Conservation (phyloP, 1,140 invertebrate species). For the Euborellia annulipes region DNA sequence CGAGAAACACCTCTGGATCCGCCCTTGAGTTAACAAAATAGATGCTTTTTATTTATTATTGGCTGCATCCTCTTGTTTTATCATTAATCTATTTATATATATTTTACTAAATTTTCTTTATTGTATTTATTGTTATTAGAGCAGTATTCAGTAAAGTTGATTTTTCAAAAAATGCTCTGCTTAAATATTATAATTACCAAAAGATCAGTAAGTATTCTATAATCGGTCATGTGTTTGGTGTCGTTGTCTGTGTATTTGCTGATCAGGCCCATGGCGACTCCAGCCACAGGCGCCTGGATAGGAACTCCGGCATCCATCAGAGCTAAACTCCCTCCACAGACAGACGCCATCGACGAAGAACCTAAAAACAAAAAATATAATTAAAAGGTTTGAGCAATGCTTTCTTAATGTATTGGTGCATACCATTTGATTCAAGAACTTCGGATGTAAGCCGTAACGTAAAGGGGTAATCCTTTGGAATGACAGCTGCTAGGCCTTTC, state of each 20-base stretch:
- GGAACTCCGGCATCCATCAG: slow-evolving; percentile 91
- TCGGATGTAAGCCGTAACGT: slow-evolving; percentile 84
- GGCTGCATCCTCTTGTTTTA: too few relatives aligned
- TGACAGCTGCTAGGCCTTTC: slow-evolving; percentile 62
- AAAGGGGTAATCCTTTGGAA: slow-evolving; percentile 76
- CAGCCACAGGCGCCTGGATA: slow-evolving; percentile 65
- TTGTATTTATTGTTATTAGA: too few relatives aligned
- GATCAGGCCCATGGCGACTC: slow-evolving; percentile 86
- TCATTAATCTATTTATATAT: too few relatives aligned
- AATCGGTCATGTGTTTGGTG: slow-evolving; percentile 50
- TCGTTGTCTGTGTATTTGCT: slow-evolving; percentile 31
- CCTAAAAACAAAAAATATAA: slow-evolving; percentile 28
- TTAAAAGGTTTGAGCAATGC: too few relatives aligned
- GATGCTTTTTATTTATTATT: too few relatives aligned
- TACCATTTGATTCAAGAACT: slow-evolving; percentile 96
- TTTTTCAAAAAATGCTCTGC: too few relatives aligned
- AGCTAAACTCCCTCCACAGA: slow-evolving; percentile 89
- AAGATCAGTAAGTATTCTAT: slow-evolving; percentile 82
- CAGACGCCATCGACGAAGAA: slow-evolving; percentile 95
- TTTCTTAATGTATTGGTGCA: slow-evolving; percentile 16
- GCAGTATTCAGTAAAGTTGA: too few relatives aligned
- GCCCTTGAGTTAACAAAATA: too few relatives aligned
- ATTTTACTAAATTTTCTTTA: too few relatives aligned
- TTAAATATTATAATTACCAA: slow-evolving; percentile 40
- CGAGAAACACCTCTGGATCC: too few relatives aligned